Percentiles rank a stretch among this genome's conserved stretches.
phyloP scores from a whole-genome alignment of 2,113 vertebrate genomes.

The Mionectes macconnelli region DNA sequence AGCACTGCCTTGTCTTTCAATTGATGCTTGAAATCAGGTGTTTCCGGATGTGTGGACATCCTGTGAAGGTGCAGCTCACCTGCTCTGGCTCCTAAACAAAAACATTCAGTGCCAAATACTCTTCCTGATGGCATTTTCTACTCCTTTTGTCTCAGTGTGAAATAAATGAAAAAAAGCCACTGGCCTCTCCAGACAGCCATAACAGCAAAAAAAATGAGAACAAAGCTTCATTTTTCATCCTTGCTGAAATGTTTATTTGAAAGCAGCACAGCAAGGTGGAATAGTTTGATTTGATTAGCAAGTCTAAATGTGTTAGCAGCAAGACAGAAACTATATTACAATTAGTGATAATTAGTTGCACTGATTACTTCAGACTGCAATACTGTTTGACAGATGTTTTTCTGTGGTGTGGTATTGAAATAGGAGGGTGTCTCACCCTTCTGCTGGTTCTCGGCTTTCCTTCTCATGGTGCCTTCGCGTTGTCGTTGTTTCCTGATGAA shows the following conservation, averaged over 20 bases:
- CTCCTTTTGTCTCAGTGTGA: background rate
- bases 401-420: background rate
- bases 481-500: background rate
- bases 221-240: slow-evolving; percentile 44
- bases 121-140: background rate
- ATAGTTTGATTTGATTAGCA: slow-evolving; percentile 78
- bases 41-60: background rate
- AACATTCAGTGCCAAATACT: background rate
- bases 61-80: background rate
- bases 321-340: slow-evolving; percentile 74
- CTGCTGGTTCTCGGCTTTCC: background rate
- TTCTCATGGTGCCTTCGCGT: background rate
- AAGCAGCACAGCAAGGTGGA: slow-evolving; percentile 61
- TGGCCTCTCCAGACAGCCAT: background rate
- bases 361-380: slow-evolving; percentile 65
- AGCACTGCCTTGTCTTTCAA: background rate
- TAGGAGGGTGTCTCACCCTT: background rate
- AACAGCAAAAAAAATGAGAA: background rate
- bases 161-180: background rate
- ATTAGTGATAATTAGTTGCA: slow-evolving; percentile 74
- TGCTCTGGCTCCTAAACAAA: background rate
- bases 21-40: background rate
- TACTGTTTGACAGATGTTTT: slow-evolving; percentile 59
- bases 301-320: slow-evolving; percentile 78
- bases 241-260: slow-evolving; percentile 65